Evolutionary conservation across 2,797 vertebrate genomes (phyloP), one percentile per base, ranked within the genome.

Genomic region (Sparus aurata): DNA sequence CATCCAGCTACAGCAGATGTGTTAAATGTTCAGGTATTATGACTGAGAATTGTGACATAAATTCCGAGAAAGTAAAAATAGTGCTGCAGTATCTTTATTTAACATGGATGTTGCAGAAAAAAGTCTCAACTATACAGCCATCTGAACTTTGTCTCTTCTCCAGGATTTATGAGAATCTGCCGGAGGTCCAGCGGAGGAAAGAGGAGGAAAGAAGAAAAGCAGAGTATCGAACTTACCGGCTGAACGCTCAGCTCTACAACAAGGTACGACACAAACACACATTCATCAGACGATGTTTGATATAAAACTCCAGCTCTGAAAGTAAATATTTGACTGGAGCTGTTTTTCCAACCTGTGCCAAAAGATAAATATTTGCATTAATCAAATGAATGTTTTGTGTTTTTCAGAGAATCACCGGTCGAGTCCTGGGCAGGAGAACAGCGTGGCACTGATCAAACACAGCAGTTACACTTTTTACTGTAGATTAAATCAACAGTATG

Each of bases 101-200:
- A 5, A 53, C n/a, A 4, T 17, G 27, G 20, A 23, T 15, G 63
- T 30, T 49, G 20, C 45, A 30, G 23, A 34, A 34, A 47, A 59
- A 9, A 17, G 1, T 13, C 4, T 38, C 22, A 20, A 7, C 22
- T 27, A 3, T 27, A 30, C 12, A n/a, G 49, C 20, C 38, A 12
- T n/a, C 30, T 34, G 30, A 34, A 27, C 5, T 46, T 1, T 4
- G 18, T 34, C 55, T 45, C 15, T 50, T 47, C 8, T 30, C 2
- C 73, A 99, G 98, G 87, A 97, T 98, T 46, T 99, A 98, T 12
- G 93, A 97, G 79, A 96, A 93, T 87, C 97, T 99, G 4, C 98
- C 98, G 0, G 98, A 99, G 90, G 95, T 98, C 64, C 94, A 87
- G 79, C 94, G 94, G 80, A 96, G 89, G 82, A 88, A 88, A 77